Conservation (phyloP, 2,888 invertebrate genomes). For the Pegoplata infirma region DNA sequence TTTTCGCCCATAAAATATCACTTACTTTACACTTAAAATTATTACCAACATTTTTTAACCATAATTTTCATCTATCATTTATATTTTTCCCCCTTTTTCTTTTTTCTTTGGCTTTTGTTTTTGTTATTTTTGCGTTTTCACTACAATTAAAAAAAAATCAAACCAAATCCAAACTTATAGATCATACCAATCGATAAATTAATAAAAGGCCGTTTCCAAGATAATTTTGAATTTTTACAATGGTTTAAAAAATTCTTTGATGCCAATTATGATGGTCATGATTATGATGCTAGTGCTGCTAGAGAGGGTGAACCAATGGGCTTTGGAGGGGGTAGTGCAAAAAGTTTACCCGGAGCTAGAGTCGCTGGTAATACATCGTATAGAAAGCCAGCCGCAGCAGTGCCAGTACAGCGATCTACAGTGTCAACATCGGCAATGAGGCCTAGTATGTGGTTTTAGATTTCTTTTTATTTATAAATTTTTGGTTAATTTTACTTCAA, state of each 20-base stretch:
- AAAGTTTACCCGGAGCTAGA: constrained; percentile 74
- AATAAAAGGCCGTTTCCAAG: constrained; percentile 99
- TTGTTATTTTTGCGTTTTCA: constrained; percentile 63
- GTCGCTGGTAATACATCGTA: constrained; percentile 68
- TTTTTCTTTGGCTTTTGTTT: constrained; percentile 48
- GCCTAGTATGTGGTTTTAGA: constrained; percentile 75
- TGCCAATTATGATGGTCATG: constrained; percentile 97
- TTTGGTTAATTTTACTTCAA: constrained; percentile 25
- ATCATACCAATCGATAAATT: constrained; percentile 81
- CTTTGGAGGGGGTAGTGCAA: constrained; percentile 80
- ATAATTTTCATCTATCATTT: constrained; percentile 59
- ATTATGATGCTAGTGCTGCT: constrained; percentile 93
- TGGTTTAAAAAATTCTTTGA: constrained; percentile 99
- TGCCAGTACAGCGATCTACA: constrained; percentile 65
- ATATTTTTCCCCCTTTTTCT: constrained; percentile 44
- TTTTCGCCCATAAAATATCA: constrained; percentile 55
- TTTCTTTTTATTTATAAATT: constrained; percentile 26
- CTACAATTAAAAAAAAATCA: constrained; percentile 15
- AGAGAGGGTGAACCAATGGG: constrained; percentile 93
- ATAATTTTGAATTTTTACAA: constrained; percentile 99
- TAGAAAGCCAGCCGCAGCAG: constrained; percentile 69
- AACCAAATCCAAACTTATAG: constrained; percentile 70
- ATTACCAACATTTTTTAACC: constrained; percentile 52
- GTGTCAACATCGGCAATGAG: constrained; percentile 71
- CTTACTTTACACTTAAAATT: constrained; percentile 56